These are phyloP conservation scores for Xyrauchen texanus DNA, from an alignment of 2,113 vertebrate genomes.

Conservation along the genomic window DNA sequence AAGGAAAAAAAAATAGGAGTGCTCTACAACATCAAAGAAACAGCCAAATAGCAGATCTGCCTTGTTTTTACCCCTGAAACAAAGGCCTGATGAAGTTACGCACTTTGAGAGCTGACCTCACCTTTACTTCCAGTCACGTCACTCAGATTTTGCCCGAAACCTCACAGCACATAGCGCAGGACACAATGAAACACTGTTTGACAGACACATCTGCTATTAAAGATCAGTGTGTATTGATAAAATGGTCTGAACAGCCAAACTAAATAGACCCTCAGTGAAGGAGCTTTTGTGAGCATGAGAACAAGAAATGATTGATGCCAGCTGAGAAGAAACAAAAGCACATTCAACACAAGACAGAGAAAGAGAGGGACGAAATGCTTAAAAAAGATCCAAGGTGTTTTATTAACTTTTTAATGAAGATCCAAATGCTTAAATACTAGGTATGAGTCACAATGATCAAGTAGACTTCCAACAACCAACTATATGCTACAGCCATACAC, in stretches of 20 bases:
- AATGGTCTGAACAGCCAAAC: constrained; percentile 69
- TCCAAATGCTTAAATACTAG: too few species aligned
- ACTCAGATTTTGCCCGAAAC: neutral
- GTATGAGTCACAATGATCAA: too few species aligned
- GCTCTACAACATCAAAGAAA: too few species aligned
- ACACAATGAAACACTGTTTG: constrained; percentile 55
- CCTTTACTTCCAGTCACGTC: neutral
- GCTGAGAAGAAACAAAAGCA: constrained; percentile 79
- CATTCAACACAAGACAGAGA: constrained; percentile 64
- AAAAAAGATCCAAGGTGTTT: too few species aligned
- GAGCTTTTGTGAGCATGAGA: constrained; percentile 70
- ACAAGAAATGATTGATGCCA: constrained; percentile 80
- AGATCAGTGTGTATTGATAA: constrained; percentile 76
- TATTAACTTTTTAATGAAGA: too few species aligned
- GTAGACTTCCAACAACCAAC: too few species aligned
- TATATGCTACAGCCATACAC: too few species aligned
- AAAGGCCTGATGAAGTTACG: neutral
- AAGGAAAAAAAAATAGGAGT: too few species aligned
- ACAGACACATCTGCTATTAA: constrained; percentile 65
- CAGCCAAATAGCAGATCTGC: too few species aligned
- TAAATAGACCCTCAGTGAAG: constrained; percentile 74
- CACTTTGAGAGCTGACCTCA: constrained; percentile 4
- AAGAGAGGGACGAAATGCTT: too few species aligned
- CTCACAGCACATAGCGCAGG: constrained; percentile 16
- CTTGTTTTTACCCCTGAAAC: neutral